These are phyloP conservation scores for Campoplex capitator DNA, from an alignment of 2,888 invertebrate genomes.

Conservation along the genomic window DNA sequence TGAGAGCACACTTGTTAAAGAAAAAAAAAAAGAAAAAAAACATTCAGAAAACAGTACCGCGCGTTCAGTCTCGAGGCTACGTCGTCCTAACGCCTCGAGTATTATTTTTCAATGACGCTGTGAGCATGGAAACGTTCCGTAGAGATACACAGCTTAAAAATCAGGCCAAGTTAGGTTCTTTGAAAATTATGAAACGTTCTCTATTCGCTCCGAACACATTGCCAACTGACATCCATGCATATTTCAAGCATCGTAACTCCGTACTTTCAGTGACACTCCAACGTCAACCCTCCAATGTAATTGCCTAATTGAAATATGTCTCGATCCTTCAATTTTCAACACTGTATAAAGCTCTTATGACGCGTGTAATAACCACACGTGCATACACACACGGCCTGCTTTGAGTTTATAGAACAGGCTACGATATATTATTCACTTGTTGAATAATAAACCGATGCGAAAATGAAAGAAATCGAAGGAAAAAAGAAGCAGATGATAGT, in stretches of 20 bases:
- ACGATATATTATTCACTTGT: constrained; percentile 14
- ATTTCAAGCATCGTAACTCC: constrained; percentile 33
- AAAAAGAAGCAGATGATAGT: not conserved
- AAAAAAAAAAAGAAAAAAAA: not conserved
- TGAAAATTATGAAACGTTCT: constrained; percentile 61
- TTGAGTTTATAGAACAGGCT: constrained; percentile 37
- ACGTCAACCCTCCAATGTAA: constrained; percentile 22
- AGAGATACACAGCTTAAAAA: constrained; percentile 31
- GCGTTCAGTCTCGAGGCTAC: constrained; percentile 37
- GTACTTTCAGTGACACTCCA: constrained; percentile 23
- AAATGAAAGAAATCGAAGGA: constrained; percentile 23
- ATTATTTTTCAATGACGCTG: constrained; percentile 54
- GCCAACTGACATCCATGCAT: constrained; percentile 57
- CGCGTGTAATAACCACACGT: constrained; percentile 5
- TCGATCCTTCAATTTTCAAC: constrained; percentile 46
- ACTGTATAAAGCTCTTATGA: constrained; percentile 24
- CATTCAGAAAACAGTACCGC: not conserved
- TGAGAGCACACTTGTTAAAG: not conserved
- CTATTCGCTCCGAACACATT: constrained; percentile 54
- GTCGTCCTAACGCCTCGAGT: constrained; percentile 28
- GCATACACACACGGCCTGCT: constrained; percentile 28
- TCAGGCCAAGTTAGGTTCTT: constrained; percentile 60
- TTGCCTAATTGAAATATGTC: constrained; percentile 48
- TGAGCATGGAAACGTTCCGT: constrained; percentile 25
- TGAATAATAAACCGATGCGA: constrained; percentile 1